Evolutionary conservation across 2,888 invertebrate species (phyloP).

Genomic region (Parascotia fuliginaria): DNA sequence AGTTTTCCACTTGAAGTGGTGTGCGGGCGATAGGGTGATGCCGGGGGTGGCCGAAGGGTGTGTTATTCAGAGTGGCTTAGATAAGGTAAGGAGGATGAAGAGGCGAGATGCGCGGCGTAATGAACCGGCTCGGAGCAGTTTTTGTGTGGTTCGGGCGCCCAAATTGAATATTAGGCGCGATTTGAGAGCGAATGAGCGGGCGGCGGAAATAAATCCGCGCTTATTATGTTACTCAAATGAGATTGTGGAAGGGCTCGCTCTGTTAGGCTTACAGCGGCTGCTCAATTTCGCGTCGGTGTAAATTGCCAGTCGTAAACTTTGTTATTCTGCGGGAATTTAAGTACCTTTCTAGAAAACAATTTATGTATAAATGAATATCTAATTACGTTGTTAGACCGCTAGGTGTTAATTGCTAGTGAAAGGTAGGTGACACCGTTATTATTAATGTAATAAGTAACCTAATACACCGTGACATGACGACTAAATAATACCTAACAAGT

Average conservation of each 20-base stretch:
- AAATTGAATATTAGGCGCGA: constrained; percentile 86
- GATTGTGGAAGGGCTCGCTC: constrained; percentile 76
- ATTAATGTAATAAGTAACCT: constrained; percentile 10
- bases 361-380: constrained; percentile 43
- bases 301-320: constrained; percentile 74
- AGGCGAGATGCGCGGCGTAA: constrained; percentile 84
- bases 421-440: constrained; percentile 1
- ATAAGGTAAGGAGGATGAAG: constrained; percentile 85
- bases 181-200: constrained; percentile 82
- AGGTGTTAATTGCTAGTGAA: constrained; percentile 26
- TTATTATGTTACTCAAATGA: constrained; percentile 84
- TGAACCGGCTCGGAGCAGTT: constrained; percentile 83
- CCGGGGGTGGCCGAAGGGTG: constrained; percentile 58
- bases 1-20: constrained; percentile 84
- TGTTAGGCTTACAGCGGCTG: constrained; percentile 71
- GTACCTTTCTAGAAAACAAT: constrained; percentile 58
- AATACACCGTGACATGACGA: not conserved
- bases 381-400: constrained; percentile 27
- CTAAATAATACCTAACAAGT: too few relatives aligned
- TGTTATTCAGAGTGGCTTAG: constrained; percentile 82
- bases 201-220: constrained; percentile 82
- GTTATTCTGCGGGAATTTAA: constrained; percentile 69
- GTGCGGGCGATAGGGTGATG: constrained; percentile 60
- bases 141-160: constrained; percentile 82
- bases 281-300: constrained; percentile 77